phyloP scores from a whole-genome alignment of 2,888 invertebrate genomes.

The Arctia plantaginis region DNA sequence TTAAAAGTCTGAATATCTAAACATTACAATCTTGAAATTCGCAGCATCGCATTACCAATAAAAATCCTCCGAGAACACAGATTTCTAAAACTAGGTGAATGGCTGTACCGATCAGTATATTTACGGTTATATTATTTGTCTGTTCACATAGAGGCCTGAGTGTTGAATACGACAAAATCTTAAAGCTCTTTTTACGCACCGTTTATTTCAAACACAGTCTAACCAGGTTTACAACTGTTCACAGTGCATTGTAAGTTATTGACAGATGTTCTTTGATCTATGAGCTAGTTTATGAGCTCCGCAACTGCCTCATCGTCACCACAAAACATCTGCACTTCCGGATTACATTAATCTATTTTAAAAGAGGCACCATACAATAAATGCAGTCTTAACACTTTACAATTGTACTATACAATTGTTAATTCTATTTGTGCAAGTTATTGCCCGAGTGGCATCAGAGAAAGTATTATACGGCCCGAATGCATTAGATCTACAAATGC shows the following conservation, averaged over 20 bases:
- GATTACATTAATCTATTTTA: slow-evolving; percentile 44
- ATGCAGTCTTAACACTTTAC: not conserved
- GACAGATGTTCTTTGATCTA: slow-evolving; percentile 32
- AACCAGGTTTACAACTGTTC: slow-evolving; percentile 19
- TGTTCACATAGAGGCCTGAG: not conserved
- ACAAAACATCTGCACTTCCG: slow-evolving; percentile 37
- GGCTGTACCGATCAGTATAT: not conserved
- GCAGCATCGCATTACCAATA: not conserved
- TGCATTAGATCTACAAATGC: not conserved
- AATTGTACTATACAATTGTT: not conserved
- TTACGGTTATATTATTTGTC: not conserved
- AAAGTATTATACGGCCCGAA: not conserved
- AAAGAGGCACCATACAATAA: not conserved
- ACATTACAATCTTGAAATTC: not conserved
- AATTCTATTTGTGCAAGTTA: slow-evolving; percentile 1
- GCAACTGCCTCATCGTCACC: slow-evolving; percentile 16
- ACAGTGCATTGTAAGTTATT: slow-evolving; percentile 20
- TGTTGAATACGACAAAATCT: slow-evolving; percentile 8
- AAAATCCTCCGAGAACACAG: not conserved
- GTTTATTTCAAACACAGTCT: slow-evolving; percentile 10
- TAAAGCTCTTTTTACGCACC: slow-evolving; percentile 1
- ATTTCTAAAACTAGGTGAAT: not conserved
- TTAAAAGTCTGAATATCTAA: not conserved
- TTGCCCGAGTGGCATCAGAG: not conserved
- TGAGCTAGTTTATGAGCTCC: slow-evolving; percentile 20